A percentile compares a stretch with the other conserved stretches of the same genome.
These are phyloP conservation scores for Nycticebus coucang DNA, from an alignment of 2,113 vertebrate genomes.

Conservation along the genomic window DNA sequence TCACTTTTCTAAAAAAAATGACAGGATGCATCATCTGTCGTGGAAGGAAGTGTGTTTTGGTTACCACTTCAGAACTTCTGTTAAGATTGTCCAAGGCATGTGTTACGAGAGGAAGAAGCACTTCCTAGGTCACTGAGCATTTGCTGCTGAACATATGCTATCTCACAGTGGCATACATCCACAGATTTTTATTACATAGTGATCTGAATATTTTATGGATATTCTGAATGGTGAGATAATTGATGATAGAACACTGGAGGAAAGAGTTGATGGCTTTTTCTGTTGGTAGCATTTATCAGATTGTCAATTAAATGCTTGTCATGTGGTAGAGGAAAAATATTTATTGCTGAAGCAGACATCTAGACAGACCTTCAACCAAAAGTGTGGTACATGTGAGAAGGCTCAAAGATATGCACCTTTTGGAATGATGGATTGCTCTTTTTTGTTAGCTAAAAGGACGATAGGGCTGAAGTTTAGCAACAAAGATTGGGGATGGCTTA, in stretches of 20 bases:
- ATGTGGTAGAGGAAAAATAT: conserved; percentile 72
- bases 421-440: background rate
- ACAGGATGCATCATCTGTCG: conserved; percentile 74
- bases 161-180: conserved; percentile 54
- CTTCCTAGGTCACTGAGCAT: conserved; percentile 78
- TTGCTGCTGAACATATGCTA: conserved; percentile 74
- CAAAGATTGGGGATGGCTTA: background rate
- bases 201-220: conserved; percentile 74
- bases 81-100: conserved; percentile 80
- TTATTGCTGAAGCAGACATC: conserved; percentile 59
- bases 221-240: conserved; percentile 69
- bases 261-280: conserved; percentile 51
- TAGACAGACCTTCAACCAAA: conserved; percentile 59
- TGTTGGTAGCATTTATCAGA: conserved; percentile 73
- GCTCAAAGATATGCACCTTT: background rate
- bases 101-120: conserved; percentile 72
- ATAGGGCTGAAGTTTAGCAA: background rate
- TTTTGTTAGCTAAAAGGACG: background rate
- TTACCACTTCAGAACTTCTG: conserved; percentile 80
- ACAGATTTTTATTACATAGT: conserved; percentile 43
- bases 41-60: conserved; percentile 76
- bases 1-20: conserved; percentile 68
- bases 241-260: conserved; percentile 66
- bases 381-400: background rate
- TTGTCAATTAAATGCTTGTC: conserved; percentile 75